Conservation (phyloP, 2,797 vertebrate genomes). For the Alfaro cultratus region DNA sequence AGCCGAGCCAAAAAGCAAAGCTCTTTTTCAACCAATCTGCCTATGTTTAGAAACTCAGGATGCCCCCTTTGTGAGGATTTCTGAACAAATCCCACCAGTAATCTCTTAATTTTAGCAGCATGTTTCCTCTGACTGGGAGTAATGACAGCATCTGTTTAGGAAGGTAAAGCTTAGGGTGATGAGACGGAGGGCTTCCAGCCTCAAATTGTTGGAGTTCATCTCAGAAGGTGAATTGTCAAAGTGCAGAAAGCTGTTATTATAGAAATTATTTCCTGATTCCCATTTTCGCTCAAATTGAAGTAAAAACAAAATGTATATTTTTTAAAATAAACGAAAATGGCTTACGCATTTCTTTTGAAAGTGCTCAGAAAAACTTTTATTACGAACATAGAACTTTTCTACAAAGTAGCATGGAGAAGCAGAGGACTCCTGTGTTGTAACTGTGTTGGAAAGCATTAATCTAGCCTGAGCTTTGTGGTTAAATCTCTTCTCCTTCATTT, state of each 20-base stretch:
- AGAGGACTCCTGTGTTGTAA: neutral
- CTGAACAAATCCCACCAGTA: neutral
- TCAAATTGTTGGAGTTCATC: neutral
- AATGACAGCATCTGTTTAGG: neutral
- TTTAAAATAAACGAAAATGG: neutral
- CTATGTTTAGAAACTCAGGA: neutral
- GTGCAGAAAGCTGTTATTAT: neutral
- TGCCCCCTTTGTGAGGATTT: neutral
- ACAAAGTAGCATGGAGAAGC: neutral
- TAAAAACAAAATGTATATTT: neutral
- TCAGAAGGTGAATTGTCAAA: neutral
- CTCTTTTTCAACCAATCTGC: neutral
- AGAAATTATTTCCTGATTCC: neutral
- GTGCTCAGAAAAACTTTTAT: neutral
- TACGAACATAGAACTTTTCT: neutral
- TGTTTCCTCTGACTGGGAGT: neutral
- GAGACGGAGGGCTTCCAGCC: neutral
- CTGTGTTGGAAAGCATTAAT: constrained; percentile 1
- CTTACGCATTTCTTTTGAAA: neutral
- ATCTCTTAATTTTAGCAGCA: neutral
- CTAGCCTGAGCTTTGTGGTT: neutral
- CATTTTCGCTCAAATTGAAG: neutral
- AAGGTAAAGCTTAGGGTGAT: neutral
- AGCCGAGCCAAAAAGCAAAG: too few relatives aligned
- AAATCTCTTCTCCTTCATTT: neutral